Base-by-base conservation (phyloP, 2,113 vertebrate species). In the Struthio camelus region DNA sequence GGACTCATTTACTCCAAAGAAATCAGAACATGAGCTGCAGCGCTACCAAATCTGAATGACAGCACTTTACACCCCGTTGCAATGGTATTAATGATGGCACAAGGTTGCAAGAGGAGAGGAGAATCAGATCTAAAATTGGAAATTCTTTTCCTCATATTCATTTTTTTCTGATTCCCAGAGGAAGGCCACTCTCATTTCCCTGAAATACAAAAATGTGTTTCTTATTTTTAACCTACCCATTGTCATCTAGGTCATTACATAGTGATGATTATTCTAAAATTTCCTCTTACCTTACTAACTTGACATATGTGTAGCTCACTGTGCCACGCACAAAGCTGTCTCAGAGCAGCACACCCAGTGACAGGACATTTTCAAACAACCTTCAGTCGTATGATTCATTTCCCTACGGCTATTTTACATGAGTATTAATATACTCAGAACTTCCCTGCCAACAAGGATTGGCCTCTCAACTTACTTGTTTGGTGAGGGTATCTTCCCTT, bases 141-240 rank as follows among this genome's bases (percentile, higher is more conserved):
- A 80, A 76, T 75, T 94, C 77, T 92, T 38, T 96, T 96, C 93
- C 91, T 93, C 69, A 46, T 18, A 96, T 96, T 90, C 77, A 93
- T 89, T 89, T 92, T 96, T 42, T 28, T 73, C 38, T 87, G 44
- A 87, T 67, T 92, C 94, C 90, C 94, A 81, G 20, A 92, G 88
- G 80, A 95, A 96, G 62, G 24, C 20, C 51, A 87, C 14, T 91
- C 84, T 95, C 69, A 91, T 94, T 96, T 96, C 94, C 95, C 64
- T 94, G 81, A 95, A 90, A 93, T 71, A 18, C 59, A 95, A 78
- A 94, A 89, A 64, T 8, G 19, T 5, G 1, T 71, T 95, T 88
- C 67, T 91, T 97, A 93, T 97, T 97, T 97, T 97, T 95, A 97
- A 97, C 85, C 51, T 88, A 30, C 32, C 87, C 76, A 95, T 95